Percentiles rank a stretch among this genome's conserved stretches.
phyloP scores from a whole-genome alignment of 2,888 invertebrate species.

The Chelonus formosanus region DNA sequence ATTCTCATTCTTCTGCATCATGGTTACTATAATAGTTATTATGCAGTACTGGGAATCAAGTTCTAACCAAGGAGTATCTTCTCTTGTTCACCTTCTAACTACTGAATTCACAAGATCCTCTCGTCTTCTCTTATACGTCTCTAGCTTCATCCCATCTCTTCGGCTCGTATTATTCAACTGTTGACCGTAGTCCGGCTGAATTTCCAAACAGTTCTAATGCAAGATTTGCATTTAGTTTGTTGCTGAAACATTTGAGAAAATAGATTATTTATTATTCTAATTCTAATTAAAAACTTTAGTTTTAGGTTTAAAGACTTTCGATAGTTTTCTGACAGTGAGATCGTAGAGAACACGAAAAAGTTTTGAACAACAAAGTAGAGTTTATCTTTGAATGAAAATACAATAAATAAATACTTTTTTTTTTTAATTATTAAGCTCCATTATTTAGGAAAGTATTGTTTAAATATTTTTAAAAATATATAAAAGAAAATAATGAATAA shows the following conservation, averaged over 20 bases:
- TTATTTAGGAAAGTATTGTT: too few species aligned
- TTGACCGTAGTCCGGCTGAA: constrained; percentile 34
- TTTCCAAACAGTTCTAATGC: constrained; percentile 31
- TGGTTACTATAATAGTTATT: constrained; percentile 13
- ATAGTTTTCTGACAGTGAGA: too few species aligned
- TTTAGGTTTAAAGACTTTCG: background rate
- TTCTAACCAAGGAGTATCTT: constrained; percentile 23
- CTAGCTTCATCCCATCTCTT: constrained; percentile 23
- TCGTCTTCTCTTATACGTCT: constrained; percentile 1
- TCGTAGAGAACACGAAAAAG: too few species aligned
- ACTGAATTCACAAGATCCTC: constrained; percentile 28
- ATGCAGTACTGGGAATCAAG: constrained; percentile 22
- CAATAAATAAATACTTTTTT: too few species aligned
- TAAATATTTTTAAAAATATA: too few species aligned
- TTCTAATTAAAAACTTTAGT: background rate
- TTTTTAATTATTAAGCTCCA: too few species aligned
- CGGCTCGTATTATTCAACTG: constrained; percentile 20
- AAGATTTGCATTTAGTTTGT: constrained; percentile 28
- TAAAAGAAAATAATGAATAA: too few species aligned
- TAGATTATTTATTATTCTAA: constrained; percentile 7
- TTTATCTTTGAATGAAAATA: too few species aligned
- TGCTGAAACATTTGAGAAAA: constrained; percentile 13
- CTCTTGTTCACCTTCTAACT: constrained; percentile 13
- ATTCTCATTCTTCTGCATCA: background rate
- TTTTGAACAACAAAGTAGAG: too few species aligned